Base-by-base conservation (phyloP, 2,797 vertebrate species). In the Chelmon rostratus region DNA sequence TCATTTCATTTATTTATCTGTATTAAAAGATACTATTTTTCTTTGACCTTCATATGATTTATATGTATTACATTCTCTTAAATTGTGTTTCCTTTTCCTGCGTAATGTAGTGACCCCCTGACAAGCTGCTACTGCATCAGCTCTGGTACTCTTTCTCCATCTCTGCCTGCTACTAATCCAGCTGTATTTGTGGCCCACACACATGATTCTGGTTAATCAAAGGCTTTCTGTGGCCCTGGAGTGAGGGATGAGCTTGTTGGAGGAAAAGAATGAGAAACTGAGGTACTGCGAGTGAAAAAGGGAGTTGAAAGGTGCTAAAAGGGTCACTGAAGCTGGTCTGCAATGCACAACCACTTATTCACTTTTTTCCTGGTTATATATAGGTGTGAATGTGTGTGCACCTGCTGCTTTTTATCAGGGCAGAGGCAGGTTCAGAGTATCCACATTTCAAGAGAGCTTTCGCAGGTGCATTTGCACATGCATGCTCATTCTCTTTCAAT, bases 331-430 rank as follows among this genome's bases (percentile, higher is more conserved):
- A 61, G 61, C 63, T 56, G 61, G 58, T 70, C 74, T 73, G 68
- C 67, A 73, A 78, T 81, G 70, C 78, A 76, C 50, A 62, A 70
- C 59, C 74, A 59, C 68, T 42, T 73, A 68, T 83, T 82, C 58
- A 85, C 92, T 87, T 86, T 76, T 85, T 65, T 79, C 63, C 46
- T 57, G 66, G 83, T 81, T 90, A 77, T 79, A 78, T 84, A 62
- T 11, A 21, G 52, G 33, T 33, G 11, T 38, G 47, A 47, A 44
- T 53, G 54, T 70, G 13, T 38, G 57, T 46, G 42, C 56, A 76
- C 56, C 68, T 85, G 70, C 80, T 82, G 74, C 74, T 85, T 79
- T 82, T 84, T 72, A 53, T 44, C 38, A 76, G 44, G 53, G 44
- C 81, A 57, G 46, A 57, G 47, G 19, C 18, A 8, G 33, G 13